Evolutionary conservation across 2,888 invertebrate species (phyloP), one percentile per base, ranked within the genome.

Genomic region (Apeira syringaria): DNA sequence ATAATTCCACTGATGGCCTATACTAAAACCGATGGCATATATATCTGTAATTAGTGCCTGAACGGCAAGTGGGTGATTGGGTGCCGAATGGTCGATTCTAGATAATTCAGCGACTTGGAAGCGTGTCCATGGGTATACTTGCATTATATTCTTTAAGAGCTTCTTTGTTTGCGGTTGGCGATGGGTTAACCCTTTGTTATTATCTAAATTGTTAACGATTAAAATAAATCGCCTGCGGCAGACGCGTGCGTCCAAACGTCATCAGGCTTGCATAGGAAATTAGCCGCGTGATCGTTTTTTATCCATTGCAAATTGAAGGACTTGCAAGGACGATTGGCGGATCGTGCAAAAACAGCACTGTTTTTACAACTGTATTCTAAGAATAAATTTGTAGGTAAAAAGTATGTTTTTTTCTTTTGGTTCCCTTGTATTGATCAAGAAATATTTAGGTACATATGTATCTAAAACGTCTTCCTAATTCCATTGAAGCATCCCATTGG

Each of bases 191-290:
- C 67, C 68, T 70, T 68, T 61, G 63, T 74, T 74, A 78, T 77
- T 77, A 75, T 70, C 69, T 64, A 72, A 79, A 78, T 76, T 73
- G 71, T 66, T 56, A 71, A 67, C 73, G 65, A 74, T 74, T 72
- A 70, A 68, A 61, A 64, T 59, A 53, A 53, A 56, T 57, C 47
- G 70, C 78, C 67, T 31, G 55, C 53, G 63, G 56, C 66, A 61
- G 55, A 61, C 69, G 66, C 68, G 64, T 65, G 68, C 64, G 61
- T 57, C 37, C 48, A 59, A 65, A 64, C 73, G 67, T 69, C 73
- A 76, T 66, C 64, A 59, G 58, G 53, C 56, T 45, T 68, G 65
- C 68, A 71, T 64, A 63, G 61, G 56, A 53, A 64, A 68, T 69
- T 39, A 39, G 67, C 61, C 53, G 55, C 53, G 60, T 59, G 60